Conservation (phyloP, 2,797 vertebrate genomes). For the Onychomys arenicola region DNA sequence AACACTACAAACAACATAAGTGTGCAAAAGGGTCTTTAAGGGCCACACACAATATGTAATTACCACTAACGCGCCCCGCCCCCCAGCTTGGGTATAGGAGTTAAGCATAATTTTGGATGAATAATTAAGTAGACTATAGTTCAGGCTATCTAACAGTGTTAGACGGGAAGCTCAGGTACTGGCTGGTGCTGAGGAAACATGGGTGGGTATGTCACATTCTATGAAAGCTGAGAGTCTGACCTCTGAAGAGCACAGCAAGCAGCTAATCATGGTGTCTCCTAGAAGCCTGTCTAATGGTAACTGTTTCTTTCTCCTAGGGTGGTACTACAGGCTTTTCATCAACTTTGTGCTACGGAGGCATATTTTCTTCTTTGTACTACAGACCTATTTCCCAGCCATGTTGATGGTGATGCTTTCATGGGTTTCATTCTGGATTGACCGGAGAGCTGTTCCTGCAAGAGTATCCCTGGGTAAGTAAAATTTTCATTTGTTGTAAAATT, state of each 20-base stretch:
- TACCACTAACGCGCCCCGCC: background rate
- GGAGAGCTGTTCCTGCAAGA: conserved; percentile 94
- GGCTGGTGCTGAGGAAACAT: background rate
- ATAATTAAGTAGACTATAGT: background rate
- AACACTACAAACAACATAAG: background rate
- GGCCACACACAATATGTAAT: background rate
- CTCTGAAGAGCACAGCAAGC: background rate
- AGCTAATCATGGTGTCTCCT: background rate
- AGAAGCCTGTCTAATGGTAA: conserved; percentile 23
- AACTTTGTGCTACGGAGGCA: conserved; percentile 95
- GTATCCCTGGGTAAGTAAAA: conserved; percentile 94
- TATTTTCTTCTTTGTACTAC: conserved; percentile 98
- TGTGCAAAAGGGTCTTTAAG: conserved; percentile 58
- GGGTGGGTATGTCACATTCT: background rate
- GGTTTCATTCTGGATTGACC: conserved; percentile 98
- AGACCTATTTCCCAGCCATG: conserved; percentile 96
- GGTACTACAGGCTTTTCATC: conserved; percentile 97
- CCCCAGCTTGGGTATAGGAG: background rate
- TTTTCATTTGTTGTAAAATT: background rate
- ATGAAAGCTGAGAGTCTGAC: background rate
- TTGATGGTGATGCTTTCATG: conserved; percentile 97
- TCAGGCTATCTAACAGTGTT: background rate
- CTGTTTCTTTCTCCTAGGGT: conserved; percentile 87
- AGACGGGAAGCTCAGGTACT: background rate
- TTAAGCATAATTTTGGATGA: conserved; percentile 18